Evolutionary conservation across 1,140 invertebrate species (phyloP).

Genomic region (Pogonomyrmex californicus): DNA sequence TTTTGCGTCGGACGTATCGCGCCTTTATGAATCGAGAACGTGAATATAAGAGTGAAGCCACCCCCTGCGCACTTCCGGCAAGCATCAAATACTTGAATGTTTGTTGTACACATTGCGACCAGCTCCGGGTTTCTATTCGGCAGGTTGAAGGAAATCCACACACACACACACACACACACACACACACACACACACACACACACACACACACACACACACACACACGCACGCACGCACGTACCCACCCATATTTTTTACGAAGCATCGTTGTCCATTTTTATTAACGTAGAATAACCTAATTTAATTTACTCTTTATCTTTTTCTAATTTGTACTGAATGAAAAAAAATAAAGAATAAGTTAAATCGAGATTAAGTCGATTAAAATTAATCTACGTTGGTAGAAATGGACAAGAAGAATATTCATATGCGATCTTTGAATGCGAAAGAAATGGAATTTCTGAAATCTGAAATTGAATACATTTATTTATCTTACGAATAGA

Average conservation of each 20-base stretch:
- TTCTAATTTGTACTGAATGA: too few relatives aligned
- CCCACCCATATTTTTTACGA: background rate
- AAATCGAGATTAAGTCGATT: too few relatives aligned
- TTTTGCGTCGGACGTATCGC: conserved; percentile 22
- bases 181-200: background rate
- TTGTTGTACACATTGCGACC: background rate
- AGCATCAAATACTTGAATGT: conserved; percentile 4
- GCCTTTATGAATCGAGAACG: conserved; percentile 50
- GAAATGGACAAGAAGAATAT: background rate
- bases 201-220: too few relatives aligned
- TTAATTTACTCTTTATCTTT: too few relatives aligned
- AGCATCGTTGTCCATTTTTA: too few relatives aligned
- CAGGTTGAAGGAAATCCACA: conserved; percentile 20
- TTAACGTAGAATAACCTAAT: too few relatives aligned
- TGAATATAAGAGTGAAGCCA: background rate
- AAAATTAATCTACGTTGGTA: too few relatives aligned
- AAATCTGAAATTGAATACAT: background rate
- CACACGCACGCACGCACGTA: background rate
- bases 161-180: background rate
- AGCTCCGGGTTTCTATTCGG: conserved; percentile 30
- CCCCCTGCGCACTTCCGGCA: conserved; percentile 46
- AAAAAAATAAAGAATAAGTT: too few relatives aligned
- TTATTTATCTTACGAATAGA: background rate
- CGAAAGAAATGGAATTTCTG: background rate
- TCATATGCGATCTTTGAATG: background rate